Conservation (phyloP, 2,113 vertebrate genomes). For the Camelus dromedarius region DNA sequence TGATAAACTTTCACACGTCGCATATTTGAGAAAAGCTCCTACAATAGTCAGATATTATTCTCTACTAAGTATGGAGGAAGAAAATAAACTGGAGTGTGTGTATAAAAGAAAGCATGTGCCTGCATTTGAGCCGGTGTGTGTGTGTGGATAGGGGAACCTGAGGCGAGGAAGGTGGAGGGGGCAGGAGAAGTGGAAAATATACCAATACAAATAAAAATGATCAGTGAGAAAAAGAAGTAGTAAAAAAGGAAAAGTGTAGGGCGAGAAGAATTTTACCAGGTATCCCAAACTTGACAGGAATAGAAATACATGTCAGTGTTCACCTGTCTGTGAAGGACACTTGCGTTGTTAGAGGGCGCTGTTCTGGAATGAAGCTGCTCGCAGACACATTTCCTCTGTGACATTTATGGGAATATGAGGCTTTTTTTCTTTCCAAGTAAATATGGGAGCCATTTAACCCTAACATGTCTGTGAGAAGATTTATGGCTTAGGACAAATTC, state of each 20-base stretch:
- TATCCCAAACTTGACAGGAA: background rate
- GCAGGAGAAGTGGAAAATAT: background rate
- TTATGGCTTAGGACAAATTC: conserved; percentile 25
- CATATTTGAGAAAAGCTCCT: background rate
- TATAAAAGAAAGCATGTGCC: background rate
- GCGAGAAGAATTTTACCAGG: background rate
- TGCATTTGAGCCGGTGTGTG: background rate
- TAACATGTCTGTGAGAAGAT: conserved; percentile 46
- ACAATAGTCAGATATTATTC: background rate
- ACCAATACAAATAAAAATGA: background rate
- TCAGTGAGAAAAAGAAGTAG: background rate
- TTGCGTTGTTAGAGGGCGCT: background rate
- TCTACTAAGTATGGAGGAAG: background rate
- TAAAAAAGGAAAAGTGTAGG: background rate
- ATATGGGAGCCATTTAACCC: conserved; percentile 55
- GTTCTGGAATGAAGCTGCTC: background rate
- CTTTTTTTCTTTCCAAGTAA: conserved; percentile 44
- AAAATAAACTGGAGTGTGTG: background rate
- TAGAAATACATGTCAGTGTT: background rate
- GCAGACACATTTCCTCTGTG: conserved; percentile 59
- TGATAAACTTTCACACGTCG: background rate
- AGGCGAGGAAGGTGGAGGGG: background rate
- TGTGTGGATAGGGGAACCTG: background rate
- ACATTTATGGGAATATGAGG: conserved; percentile 17
- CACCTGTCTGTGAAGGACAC: background rate